Percentiles rank a stretch among this genome's conserved stretches.
Evolutionary conservation across 1,140 invertebrate species (phyloP).

Genomic region (Bombus polaris): DNA sequence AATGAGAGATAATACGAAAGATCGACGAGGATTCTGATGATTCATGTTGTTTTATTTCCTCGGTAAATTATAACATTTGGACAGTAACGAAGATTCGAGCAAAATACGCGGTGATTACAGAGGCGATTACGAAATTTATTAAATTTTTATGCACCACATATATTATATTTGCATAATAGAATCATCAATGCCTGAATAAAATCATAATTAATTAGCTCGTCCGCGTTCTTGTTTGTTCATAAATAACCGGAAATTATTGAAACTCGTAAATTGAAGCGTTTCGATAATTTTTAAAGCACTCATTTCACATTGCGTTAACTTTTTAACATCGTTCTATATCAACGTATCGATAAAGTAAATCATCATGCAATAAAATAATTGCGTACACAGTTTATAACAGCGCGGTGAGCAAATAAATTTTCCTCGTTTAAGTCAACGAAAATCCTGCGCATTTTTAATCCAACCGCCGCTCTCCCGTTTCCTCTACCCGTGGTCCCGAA

Average conservation of each 20-base stretch:
- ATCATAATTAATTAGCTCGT: not conserved
- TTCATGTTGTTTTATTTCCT: not conserved
- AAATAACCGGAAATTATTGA: not conserved
- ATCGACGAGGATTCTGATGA: not conserved
- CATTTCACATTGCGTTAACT: constrained; percentile 1
- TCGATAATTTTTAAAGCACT: not conserved
- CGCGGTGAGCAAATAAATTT: constrained; percentile 22
- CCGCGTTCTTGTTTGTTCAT: not conserved
- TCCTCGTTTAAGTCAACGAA: constrained; percentile 32
- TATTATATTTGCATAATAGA: not conserved
- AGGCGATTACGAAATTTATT: not conserved
- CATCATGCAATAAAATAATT: constrained; percentile 17
- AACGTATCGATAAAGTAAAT: not conserved
- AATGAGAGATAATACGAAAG: not conserved
- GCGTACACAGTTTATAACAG: constrained; percentile 22
- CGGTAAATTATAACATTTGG: not conserved
- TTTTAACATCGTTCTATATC: not conserved
- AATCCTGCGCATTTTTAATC: constrained; percentile 25
- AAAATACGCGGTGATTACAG: not conserved
- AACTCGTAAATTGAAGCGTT: not conserved
- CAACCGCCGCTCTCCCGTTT: not conserved
- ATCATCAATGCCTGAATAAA: not conserved
- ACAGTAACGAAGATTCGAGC: not conserved
- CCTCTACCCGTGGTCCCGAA: not conserved
- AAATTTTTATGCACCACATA: not conserved